Percentiles rank a stretch among this genome's conserved stretches.
These are phyloP conservation scores for Scaptodrosophila lebanonensis DNA, from an alignment of 1,140 invertebrate genomes.

Conservation along the genomic window DNA sequence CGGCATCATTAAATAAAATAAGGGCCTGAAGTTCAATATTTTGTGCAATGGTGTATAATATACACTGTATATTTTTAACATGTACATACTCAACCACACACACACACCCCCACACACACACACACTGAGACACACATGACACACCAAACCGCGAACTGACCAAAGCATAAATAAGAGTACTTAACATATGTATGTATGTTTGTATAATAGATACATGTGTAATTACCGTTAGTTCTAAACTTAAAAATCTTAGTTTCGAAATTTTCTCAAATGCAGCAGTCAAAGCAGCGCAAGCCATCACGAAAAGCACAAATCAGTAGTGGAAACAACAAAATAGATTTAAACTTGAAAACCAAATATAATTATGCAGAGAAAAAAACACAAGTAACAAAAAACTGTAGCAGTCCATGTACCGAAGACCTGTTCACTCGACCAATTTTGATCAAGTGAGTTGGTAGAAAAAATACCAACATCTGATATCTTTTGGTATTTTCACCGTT, in stretches of 20 bases:
- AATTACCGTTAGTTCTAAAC: slow-evolving; percentile 29
- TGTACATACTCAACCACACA: slow-evolving; percentile 51
- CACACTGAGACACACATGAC: background rate
- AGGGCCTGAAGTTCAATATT: no score
- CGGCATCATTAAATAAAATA: no score
- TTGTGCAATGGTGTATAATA: slow-evolving; percentile 24
- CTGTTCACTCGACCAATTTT: no score
- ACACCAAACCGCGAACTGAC: slow-evolving; percentile 46
- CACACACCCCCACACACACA: slow-evolving; percentile 16
- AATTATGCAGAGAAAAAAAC: slow-evolving; percentile 18
- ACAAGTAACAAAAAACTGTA: slow-evolving; percentile 35
- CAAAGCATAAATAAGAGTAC: slow-evolving; percentile 34
- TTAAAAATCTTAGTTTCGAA: slow-evolving; percentile 17
- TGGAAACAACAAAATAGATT: slow-evolving; percentile 14
- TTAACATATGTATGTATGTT: slow-evolving; percentile 28
- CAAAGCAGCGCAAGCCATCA: slow-evolving; percentile 64
- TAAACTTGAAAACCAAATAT: slow-evolving; percentile 14
- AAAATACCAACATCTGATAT: no score
- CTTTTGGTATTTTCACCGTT: no score
- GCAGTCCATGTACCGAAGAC: slow-evolving; percentile 66
- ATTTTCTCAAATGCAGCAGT: slow-evolving; percentile 47
- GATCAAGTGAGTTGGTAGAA: no score
- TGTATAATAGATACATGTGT: background rate
- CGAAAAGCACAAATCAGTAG: slow-evolving; percentile 70
- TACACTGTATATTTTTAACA: slow-evolving; percentile 27